Evolutionary conservation across 2,113 vertebrate species (phyloP).

Genomic region (Rhinopomastus cyanomelas): DNA sequence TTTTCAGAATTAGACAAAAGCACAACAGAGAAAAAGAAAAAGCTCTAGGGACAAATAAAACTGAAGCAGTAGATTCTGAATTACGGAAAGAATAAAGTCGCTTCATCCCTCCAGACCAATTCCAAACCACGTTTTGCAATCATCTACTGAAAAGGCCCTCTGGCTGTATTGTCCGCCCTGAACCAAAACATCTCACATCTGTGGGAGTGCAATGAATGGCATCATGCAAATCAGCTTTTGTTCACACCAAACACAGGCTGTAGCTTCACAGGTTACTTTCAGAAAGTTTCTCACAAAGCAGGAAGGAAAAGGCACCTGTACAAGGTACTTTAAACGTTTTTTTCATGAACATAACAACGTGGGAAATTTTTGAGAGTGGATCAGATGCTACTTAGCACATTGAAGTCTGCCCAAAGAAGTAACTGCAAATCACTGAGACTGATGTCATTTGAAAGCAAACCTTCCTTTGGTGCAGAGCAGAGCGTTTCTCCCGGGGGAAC

Average conservation of each 20-base stretch:
- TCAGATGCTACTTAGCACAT: background rate
- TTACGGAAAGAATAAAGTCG: background rate
- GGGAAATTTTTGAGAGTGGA: background rate
- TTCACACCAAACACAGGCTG: background rate
- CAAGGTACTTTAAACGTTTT: background rate
- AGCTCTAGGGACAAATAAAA: background rate
- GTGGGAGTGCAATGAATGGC: background rate
- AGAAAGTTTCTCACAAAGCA: background rate
- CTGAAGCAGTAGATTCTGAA: background rate
- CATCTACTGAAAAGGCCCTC: background rate
- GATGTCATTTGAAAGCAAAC: background rate
- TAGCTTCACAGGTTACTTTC: background rate
- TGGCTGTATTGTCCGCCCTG: background rate
- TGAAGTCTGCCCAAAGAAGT: background rate
- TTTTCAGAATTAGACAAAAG: background rate
- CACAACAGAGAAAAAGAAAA: background rate
- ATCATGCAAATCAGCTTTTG: background rate
- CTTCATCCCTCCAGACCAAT: background rate
- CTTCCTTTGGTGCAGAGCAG: background rate
- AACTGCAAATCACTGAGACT: background rate
- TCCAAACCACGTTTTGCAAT: constrained; percentile 12
- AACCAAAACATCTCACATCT: background rate
- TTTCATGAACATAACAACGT: background rate
- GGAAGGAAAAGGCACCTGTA: background rate
- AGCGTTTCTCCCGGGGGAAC: background rate